Percentiles rank a stretch among this genome's conserved stretches.
These are phyloP conservation scores for Plotosus lineatus DNA, from an alignment of 2,113 vertebrate genomes.

Conservation along the genomic window DNA sequence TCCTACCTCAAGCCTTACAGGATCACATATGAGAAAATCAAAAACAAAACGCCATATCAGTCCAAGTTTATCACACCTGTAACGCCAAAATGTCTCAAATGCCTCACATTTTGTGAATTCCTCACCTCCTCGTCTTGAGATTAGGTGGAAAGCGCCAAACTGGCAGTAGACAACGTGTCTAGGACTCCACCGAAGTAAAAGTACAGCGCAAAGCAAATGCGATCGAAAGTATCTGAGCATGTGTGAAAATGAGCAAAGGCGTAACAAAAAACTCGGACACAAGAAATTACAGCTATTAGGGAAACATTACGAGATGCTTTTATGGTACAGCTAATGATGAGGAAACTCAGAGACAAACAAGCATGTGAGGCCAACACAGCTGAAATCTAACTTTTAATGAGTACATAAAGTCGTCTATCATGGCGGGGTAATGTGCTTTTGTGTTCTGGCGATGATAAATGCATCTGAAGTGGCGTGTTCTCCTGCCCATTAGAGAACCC, in stretches of 20 bases:
- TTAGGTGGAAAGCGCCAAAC: background rate
- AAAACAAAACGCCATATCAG: background rate
- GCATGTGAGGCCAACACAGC: background rate
- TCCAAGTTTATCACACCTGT: background rate
- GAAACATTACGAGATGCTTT: background rate
- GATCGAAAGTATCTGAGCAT: background rate
- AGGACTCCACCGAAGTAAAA: background rate
- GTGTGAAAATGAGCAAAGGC: background rate
- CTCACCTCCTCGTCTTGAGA: background rate
- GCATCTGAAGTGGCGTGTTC: background rate
- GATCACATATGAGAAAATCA: background rate
- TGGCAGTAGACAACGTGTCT: background rate
- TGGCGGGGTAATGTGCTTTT: background rate
- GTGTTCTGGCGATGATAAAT: background rate
- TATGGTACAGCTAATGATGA: background rate
- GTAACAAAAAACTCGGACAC: background rate
- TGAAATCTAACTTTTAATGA: constrained; percentile 5
- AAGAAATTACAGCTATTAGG: background rate
- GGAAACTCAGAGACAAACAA: background rate
- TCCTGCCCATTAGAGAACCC: background rate
- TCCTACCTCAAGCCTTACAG: background rate
- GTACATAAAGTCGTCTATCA: background rate
- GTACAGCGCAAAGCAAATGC: background rate
- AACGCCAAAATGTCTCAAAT: background rate
- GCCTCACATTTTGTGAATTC: background rate